Conservation (phyloP, 2,113 vertebrate species). For the Cyanoderma ruficeps region DNA sequence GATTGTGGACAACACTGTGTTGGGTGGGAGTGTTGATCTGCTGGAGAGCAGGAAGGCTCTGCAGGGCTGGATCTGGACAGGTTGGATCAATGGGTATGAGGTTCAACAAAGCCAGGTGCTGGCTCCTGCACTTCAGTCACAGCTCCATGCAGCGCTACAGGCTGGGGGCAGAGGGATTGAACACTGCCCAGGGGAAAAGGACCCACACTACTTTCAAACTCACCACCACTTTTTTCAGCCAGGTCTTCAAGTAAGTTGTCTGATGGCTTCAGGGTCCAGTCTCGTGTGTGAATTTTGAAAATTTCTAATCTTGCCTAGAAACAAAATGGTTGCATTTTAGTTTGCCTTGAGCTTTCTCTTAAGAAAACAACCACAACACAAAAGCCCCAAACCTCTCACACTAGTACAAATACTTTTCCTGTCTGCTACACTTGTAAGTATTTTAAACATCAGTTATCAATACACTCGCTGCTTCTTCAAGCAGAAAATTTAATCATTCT, state of each 20-base stretch:
- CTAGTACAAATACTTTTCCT: neutral
- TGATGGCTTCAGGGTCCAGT: conserved; percentile 85
- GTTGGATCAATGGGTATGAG: neutral
- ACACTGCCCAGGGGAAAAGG: neutral
- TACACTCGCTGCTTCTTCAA: neutral
- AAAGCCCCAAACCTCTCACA: neutral
- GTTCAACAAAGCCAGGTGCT: neutral
- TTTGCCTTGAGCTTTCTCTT: neutral
- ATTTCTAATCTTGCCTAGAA: conserved; percentile 90
- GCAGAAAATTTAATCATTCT: neutral
- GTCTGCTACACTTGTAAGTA: neutral
- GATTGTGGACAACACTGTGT: rapidly evolving
- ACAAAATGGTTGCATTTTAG: neutral
- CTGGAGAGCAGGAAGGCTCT: neutral
- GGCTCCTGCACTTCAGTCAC: neutral
- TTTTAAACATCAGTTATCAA: neutral
- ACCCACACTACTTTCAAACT: neutral
- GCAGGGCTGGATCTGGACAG: neutral
- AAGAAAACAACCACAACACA: neutral
- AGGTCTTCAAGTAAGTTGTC: conserved; percentile 87
- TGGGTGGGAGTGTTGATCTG: neutral
- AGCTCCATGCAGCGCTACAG: neutral
- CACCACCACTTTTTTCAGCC: conserved; percentile 90
- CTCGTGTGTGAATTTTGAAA: conserved; percentile 88
- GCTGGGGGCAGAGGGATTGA: neutral